phyloP scores from a whole-genome alignment of 2,888 invertebrate genomes.

The Pristionchus arcanus region DNA sequence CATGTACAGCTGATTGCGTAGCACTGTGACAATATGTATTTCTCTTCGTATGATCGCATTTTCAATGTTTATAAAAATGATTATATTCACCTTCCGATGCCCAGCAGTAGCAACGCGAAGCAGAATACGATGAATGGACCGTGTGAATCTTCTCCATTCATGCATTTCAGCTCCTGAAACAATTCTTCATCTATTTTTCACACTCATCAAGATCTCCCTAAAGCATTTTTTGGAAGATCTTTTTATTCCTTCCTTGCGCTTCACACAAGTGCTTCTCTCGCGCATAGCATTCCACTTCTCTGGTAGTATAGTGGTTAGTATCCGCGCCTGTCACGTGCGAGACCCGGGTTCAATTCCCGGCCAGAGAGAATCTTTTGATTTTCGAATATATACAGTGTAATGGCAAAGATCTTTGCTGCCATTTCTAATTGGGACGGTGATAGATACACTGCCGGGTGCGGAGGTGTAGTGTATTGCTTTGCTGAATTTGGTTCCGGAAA shows the following conservation, averaged over 20 bases:
- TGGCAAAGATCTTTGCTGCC: not conserved
- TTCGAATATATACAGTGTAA: not conserved
- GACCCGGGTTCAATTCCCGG: slow-evolving; percentile 68
- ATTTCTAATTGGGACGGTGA: not conserved
- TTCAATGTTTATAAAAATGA: not conserved
- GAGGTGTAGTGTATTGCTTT: too few species aligned
- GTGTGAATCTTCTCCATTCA: slow-evolving; percentile 66
- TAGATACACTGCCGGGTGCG: not conserved
- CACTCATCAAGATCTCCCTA: not conserved
- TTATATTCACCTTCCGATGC: slow-evolving; percentile 70
- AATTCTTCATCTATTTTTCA: not conserved
- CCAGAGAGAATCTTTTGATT: slow-evolving; percentile 61
- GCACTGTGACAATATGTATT: too few species aligned
- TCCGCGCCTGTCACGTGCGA: slow-evolving; percentile 68
- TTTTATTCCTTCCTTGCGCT: too few species aligned
- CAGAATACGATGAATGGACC: slow-evolving; percentile 77
- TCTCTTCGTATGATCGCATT: too few species aligned
- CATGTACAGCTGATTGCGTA: not conserved
- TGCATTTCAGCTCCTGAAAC: slow-evolving; percentile 68
- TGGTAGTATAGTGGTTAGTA: slow-evolving; percentile 68
- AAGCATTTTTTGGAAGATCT: too few species aligned
- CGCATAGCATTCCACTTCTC: not conserved
- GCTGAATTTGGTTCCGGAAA: too few species aligned
- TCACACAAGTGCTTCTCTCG: not conserved
- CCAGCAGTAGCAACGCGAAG: slow-evolving; percentile 74